phyloP scores from a whole-genome alignment of 2,888 invertebrate genomes.

The Drepanosiphum platanoidis region DNA sequence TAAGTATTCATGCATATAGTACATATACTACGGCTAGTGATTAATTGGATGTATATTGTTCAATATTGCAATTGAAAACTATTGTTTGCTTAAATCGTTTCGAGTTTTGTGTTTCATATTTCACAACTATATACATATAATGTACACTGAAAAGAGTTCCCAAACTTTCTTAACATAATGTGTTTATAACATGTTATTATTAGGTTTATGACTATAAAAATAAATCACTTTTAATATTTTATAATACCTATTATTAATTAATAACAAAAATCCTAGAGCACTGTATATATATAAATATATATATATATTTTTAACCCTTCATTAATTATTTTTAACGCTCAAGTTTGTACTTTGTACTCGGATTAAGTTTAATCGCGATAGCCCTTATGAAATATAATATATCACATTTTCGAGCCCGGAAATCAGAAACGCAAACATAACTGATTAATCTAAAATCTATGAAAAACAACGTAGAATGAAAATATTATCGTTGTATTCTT shows the following conservation, averaged over 20 bases:
- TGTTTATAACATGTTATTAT: not conserved
- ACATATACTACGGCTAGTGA: no score
- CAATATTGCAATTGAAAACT: not conserved
- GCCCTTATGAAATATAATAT: not conserved
- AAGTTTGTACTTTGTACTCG: not conserved
- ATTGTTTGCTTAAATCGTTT: not conserved
- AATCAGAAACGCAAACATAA: constrained; percentile 5
- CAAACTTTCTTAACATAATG: not conserved
- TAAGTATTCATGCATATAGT: not conserved
- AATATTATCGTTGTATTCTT: not conserved
- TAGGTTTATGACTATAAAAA: not conserved
- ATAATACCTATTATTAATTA: no score
- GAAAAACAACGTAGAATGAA: not conserved
- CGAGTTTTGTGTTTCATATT: not conserved
- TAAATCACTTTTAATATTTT: not conserved
- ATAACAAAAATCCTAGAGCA: not conserved
- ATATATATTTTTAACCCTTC: not conserved
- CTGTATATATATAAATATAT: not conserved
- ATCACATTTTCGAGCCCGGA: not conserved
- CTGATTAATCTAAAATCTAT: constrained; percentile 15
- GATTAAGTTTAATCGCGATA: not conserved
- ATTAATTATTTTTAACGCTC: not conserved
- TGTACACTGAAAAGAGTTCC: not conserved
- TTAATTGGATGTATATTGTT: not conserved
- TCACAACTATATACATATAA: not conserved